phyloP scores from a whole-genome alignment of 2,113 vertebrate species.

The Spea multiplicata region DNA sequence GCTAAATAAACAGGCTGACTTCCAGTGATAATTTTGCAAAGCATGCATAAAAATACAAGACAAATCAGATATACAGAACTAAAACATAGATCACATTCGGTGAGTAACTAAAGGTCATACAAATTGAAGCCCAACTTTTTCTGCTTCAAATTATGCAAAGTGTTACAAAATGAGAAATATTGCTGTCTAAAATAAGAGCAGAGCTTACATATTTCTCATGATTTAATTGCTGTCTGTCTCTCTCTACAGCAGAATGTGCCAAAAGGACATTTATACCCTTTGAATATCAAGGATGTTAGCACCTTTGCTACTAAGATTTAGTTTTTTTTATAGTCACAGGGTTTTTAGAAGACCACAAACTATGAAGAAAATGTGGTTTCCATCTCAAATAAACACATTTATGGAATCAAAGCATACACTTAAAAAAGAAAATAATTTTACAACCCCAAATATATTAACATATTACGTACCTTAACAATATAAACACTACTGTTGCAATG shows the following conservation, averaged over 20 bases:
- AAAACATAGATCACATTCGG: conserved; percentile 2
- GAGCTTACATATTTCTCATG: conserved; percentile 11
- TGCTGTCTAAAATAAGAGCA: not conserved
- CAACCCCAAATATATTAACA: too few relatives aligned
- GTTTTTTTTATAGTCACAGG: too few relatives aligned
- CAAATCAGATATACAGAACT: conserved; percentile 40
- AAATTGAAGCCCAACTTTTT: conserved; percentile 30
- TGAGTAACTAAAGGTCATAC: conserved; percentile 19
- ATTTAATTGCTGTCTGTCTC: conserved; percentile 19
- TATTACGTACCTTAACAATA: too few relatives aligned
- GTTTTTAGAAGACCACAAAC: too few relatives aligned
- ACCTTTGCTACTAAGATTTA: not conserved
- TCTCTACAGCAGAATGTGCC: conserved; percentile 6
- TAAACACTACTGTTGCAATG: too few relatives aligned
- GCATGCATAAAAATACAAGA: conserved; percentile 25
- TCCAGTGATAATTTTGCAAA: conserved; percentile 25
- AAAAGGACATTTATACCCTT: conserved; percentile 29
- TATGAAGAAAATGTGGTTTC: too few relatives aligned
- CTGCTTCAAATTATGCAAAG: not conserved
- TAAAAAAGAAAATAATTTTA: too few relatives aligned
- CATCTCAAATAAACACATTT: too few relatives aligned
- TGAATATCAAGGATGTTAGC: not conserved
- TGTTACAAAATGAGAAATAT: conserved; percentile 26
- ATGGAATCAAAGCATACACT: too few relatives aligned
- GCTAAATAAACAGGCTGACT: conserved; percentile 29